Evolutionary conservation across 2,797 vertebrate species (phyloP), one percentile per base, ranked within the genome.

Genomic region (Thamnophis elegans): DNA sequence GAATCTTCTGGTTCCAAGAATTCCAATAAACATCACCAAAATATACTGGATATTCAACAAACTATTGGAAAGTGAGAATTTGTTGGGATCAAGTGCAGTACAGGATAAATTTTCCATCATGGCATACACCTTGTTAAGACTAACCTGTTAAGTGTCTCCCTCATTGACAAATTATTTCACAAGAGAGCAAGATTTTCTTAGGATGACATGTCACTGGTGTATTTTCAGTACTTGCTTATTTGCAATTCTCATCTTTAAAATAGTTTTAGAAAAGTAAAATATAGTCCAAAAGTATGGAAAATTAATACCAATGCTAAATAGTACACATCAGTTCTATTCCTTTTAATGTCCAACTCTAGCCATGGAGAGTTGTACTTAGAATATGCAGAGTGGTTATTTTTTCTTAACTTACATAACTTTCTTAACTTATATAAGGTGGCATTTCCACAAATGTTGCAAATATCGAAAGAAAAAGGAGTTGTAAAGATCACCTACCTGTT

Each of bases 401-500:
- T 51, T 4, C 1, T 89, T 0, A 18, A 2, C 7, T 90, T 88
- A 93, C 51, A 36, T 42, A 92, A 58, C 47, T 26, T 51, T 4
- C 1, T 89, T 0, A 18, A 2, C 7, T 90, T 88, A 93, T 58
- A 36, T 42, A 92, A 58, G 28, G 13, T n/a, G 0, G 0, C 60
- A 5, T 1, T 58, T 90, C 65, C 0, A 0, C 42, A 55, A 32
- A 32, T 28, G 73, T 88, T 88, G 18, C 32, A 86, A 91, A 58
- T 82, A 62, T 26, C 22, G 13, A 58, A 78, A 36, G 32, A 85
- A n/a, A 78, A 59, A 51, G 5, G 5, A 68, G 82, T 26, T 12
- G 60, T 82, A 93, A 95, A 87, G 91, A 90, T 60, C 89, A 97
- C 97, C 0, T 97, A 97, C 97, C 97, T 97, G 94, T 42, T 94